Evolutionary conservation across 2,797 vertebrate species (phyloP), one percentile per base, ranked within the genome.

Genomic region (Kryptolebias ocellatus): DNA sequence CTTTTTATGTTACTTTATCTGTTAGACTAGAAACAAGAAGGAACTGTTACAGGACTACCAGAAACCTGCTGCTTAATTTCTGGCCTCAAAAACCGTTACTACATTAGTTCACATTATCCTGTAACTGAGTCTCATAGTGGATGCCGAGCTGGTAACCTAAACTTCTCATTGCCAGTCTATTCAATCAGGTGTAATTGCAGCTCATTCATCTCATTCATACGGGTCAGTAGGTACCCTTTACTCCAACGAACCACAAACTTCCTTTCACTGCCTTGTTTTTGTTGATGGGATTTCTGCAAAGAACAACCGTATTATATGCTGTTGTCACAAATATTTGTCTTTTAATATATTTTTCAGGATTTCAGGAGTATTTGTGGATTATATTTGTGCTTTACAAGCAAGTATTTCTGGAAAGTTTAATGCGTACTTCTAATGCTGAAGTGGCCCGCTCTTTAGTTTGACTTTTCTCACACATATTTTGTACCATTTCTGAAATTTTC

Each of bases 151-250:
- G 34, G 31, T 56, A 18, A 56, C 53, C 53, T 18, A 18, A 56
- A 51, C 49, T 51, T 37, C n/a, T 31, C 20, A n/a, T 37, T 60
- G 59, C 15, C n/a, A 37, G 37, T 47, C 59, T 15, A 15, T n/a
- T 34, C n/a, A 16, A 51, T 16, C 20, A 4, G 28, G 29, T 50
- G 59, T 50, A 24, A 61, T 37, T 31, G 12, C 29, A 50, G 46
- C 59, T 50, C 46, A 50, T 24, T 50, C 59, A 61, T 37, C 58
- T n/a, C 45, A 29, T 60, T 31, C 27, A 47, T 31, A 12, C 27
- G 44, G 44, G 28, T 12, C 44, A 47, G 27, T 47, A 24, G 37
- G 18, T 42, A 57, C 18, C 11, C 20, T 51, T 51, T 51, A 51
- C 49, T 51, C 16, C 18, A 51, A 27, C 2, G 4, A 24, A 5